Percentiles rank a stretch among this genome's conserved stretches.
Conservation (phyloP, 2,888 invertebrate species). For the Apodemia mormo region DNA sequence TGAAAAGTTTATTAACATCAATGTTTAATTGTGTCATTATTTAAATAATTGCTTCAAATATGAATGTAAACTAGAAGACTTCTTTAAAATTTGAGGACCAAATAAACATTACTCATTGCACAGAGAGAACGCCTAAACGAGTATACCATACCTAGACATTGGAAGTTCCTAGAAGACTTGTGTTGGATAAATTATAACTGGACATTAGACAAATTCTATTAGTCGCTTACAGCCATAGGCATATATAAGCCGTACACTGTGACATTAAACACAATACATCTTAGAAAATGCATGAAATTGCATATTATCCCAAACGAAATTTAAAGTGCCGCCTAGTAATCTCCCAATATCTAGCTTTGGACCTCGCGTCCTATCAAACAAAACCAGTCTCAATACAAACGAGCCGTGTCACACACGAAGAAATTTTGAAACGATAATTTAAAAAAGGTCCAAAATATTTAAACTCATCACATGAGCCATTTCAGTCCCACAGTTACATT, state of each 20-base stretch:
- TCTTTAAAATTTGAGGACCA: background rate
- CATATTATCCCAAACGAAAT: background rate
- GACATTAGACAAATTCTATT: no score
- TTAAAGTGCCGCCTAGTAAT: background rate
- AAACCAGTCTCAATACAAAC: conserved; percentile 68
- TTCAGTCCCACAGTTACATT: conserved; percentile 71
- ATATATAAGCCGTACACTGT: no score
- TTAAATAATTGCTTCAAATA: no score
- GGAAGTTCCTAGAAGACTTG: conserved; percentile 5
- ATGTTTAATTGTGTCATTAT: no score
- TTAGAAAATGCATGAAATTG: background rate
- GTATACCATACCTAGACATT: background rate
- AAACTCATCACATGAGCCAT: conserved; percentile 75
- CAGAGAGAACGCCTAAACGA: background rate
- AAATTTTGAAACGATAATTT: conserved; percentile 54
- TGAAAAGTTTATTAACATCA: no score
- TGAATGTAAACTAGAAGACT: no score
- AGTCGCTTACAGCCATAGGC: no score
- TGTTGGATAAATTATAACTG: no score
- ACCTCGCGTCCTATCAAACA: conserved; percentile 43
- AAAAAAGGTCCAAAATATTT: conserved; percentile 55
- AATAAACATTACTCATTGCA: background rate
- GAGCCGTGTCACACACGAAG: conserved; percentile 75
- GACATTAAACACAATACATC: background rate
- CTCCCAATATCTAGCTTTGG: conserved; percentile 4